Base-by-base conservation (phyloP, 1,140 invertebrate genomes). In the Drosophila mauritiana region DNA sequence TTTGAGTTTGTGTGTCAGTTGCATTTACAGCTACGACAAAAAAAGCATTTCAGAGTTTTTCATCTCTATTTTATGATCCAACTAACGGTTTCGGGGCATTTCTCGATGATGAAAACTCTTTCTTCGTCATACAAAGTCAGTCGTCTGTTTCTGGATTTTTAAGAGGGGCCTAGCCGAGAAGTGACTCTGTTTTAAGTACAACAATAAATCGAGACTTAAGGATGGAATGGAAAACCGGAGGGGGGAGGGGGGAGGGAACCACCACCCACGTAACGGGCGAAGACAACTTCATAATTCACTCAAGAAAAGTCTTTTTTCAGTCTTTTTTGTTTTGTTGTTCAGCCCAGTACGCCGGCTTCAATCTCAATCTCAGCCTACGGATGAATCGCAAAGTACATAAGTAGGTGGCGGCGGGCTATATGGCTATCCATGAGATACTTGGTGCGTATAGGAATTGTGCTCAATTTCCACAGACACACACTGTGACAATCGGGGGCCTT, bases 211-310 rank as follows among this genome's bases (percentile, higher is more conserved):
- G 83, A 62, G 43, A 65, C 74, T 85, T 78, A 73, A 74, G 61
- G 61, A 62, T 31, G 31, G 70, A 39, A 5, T 34, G 12, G 49
- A 0, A 69, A 12, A 13, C 10, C 4, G n/a, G 45, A 17, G 10
- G 3, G 7, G 36, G 12, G 13, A 40, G 76, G 10, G 6, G 5
- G 11, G 20, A 10, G 42, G 13, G n/a, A 39, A 37, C 42, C 42
- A 74, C 67, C 79, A 80, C 82, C 82, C 75, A 86, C 83, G 75
- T 73, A 80, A 67, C 78, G 51, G 57, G 56, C 65, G 53, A 75
- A 75, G 73, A 75, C 82, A 86, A 83, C 79, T 86, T 86, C 79
- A 86, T 86, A 86, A 86, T 78, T 86, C 83, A 86, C 83, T 86
- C 82, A 83, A 72, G 31, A 73, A 49, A 57, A 65, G 53, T 37